Base-by-base conservation (phyloP, 2,797 vertebrate genomes). In the Fratercula arctica region DNA sequence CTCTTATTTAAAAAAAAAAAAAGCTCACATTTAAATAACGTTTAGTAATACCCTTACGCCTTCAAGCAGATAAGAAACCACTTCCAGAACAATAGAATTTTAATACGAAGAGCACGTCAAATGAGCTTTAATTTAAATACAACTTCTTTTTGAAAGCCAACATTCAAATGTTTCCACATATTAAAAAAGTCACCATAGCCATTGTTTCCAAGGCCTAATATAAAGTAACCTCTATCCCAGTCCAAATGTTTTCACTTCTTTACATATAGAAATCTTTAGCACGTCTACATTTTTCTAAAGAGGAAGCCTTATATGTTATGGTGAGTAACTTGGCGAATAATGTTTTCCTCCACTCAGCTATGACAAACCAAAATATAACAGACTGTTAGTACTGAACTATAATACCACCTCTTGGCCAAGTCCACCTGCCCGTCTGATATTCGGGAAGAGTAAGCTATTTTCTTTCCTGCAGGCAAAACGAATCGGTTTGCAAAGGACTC, bases 51-150 rank as follows among this genome's bases (percentile, higher is more conserved):
- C 95, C 95, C 92, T 96, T 77, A 95, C 97, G 96, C 93, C 96
- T 97, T 97, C 95, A 69, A 88, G 94, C 97, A 97, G 92, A 68
- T 97, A 96, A 97, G 97, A 97, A 98, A 96, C 90, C 96, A 98
- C 94, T 97, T 97, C 95, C 97, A 95, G 97, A 95, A 97, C 91
- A 96, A 94, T 2, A 92, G 87, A 25, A 84, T 97, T 97, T 97
- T 96, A 97, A 96, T 97, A 97, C 46, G 79, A 97, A 93, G 95
- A 97, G 95, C 96, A 97, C 94, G 61, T 96, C 90, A 92, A 97
- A 96, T 96, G 90, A 97, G 91, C 92, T 90, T 96, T 97, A 96
- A 95, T 96, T 96, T 97, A 96, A 97, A 97, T 95, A 96, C 96
- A 97, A 97, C 78, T 97, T 97, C 93, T 91, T 95, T 75, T 91